Conservation (phyloP, 2,888 invertebrate species). For the Empis stercorea region DNA sequence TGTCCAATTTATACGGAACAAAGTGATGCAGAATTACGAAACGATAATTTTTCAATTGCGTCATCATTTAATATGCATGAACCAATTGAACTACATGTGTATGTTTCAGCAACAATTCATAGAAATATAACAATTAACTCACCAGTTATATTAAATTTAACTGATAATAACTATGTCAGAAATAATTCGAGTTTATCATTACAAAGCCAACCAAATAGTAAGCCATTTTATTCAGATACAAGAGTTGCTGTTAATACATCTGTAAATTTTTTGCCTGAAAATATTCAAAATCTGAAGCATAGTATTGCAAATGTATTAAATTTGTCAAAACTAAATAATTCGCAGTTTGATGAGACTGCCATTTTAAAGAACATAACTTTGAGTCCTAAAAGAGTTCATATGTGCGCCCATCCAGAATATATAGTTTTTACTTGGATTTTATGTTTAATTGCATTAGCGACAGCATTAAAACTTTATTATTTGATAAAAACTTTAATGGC, state of each 20-base stretch:
- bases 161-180: too few species aligned
- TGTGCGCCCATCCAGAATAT: conserved; percentile 65
- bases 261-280: conserved; percentile 3
- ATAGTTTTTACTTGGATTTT: conserved; percentile 90
- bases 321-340: conserved; percentile 10
- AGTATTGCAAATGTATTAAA: conserved; percentile 21
- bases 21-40: not conserved
- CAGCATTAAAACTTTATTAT: conserved; percentile 82
- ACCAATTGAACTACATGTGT: conserved; percentile 32
- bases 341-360: conserved; percentile 1
- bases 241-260: not conserved
- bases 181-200: too few species aligned
- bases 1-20: conserved; percentile 20
- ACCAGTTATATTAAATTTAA: conserved; percentile 9
- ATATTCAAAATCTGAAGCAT: conserved; percentile 15
- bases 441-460: conserved; percentile 79
- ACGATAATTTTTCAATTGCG: conserved; percentile 1
- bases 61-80: conserved; percentile 13
- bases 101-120: conserved; percentile 36
- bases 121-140: conserved; percentile 36
- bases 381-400: not conserved
- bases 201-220: too few species aligned
- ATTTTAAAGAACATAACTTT: conserved; percentile 9
- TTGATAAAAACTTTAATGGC: conserved; percentile 72
- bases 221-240: conserved; percentile 1